Evolutionary conservation across 1,140 invertebrate genomes (phyloP), one percentile per base, ranked within the genome.

Genomic region (Dermatophagoides farinae): DNA sequence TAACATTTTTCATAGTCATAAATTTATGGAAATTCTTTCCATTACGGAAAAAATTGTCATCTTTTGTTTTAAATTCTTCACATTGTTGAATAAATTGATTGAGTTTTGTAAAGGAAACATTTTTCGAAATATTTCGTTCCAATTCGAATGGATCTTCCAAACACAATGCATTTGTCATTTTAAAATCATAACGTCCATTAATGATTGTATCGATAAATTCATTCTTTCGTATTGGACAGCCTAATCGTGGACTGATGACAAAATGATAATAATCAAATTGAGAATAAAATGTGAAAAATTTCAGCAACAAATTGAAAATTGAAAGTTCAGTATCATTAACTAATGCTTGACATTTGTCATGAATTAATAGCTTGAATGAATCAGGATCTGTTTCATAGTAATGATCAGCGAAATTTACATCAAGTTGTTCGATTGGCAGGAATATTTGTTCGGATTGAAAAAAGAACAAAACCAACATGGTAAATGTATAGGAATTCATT

Each of bases 141-240:
- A 55, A 40, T 44, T 55, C 53, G 25, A 55, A 38, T 55, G 25
- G 25, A 55, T 55, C 53, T 44, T 55, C 53, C 4, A 55, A 5
- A 14, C 53, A 55, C 11, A 55, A n/a, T n/a, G 12, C 5, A 25
- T n/a, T n/a, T 5, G 1, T 55, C 18, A 55, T 41, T 14, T 1
- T 11, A 55, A 55, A 55, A 25, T 55, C 31, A 18, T 14, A 23
- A 55, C n/a, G 2, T 1, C 23, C 23, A 12, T 41, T 4, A 5
- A 41, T 12, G 5, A 12, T 38, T 5, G 39, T 11, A 41, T 55
- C 53, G 23, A 25, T 55, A 39, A 55, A 55, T 12, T 55, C 14
- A 55, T 55, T 23, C 53, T 55, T 55, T n/a, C 53, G 53, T 39
- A 55, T 44, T 6, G 53, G 38, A 38, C 11, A 38, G 23, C 53